phyloP scores from a whole-genome alignment of 1,140 invertebrate genomes.

The Globodera rostochiensis region DNA sequence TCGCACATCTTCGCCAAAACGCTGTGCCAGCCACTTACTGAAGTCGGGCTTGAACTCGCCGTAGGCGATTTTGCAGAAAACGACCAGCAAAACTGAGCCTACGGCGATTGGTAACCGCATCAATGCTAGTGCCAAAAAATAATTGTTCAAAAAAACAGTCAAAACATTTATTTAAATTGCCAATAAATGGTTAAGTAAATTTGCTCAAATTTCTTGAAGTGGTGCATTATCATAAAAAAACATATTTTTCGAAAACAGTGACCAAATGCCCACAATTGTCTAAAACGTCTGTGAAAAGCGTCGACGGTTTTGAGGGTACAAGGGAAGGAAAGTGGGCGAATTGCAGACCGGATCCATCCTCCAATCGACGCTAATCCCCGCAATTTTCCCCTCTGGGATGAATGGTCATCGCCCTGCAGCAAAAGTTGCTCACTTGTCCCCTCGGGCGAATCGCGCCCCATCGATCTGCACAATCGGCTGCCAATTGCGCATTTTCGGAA shows the following conservation, averaged over 20 bases:
- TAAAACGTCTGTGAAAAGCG: background rate
- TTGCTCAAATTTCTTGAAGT: too few species aligned
- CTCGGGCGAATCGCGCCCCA: background rate
- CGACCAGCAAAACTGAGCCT: background rate
- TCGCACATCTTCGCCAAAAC: constrained; percentile 59
- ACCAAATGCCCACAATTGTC: too few species aligned
- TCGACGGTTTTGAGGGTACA: background rate
- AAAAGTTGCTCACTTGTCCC: constrained; percentile 1
- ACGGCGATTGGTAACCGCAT: background rate
- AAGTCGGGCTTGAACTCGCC: constrained; percentile 45
- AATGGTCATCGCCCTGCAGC: background rate
- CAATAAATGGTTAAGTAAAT: too few species aligned
- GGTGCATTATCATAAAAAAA: too few species aligned
- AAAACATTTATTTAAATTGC: too few species aligned
- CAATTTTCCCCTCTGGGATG: background rate
- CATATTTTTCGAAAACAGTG: too few species aligned
- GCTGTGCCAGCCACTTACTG: constrained; percentile 48
- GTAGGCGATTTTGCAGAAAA: background rate
- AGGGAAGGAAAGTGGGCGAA: too few species aligned
- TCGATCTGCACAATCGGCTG: background rate
- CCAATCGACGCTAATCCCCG: background rate
- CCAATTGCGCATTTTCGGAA: background rate
- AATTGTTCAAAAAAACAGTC: too few species aligned
- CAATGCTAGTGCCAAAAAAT: background rate
- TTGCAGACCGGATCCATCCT: background rate